A percentile compares a stretch with the other conserved stretches of the same genome.
These are phyloP conservation scores for Pocillopora damicornis DNA, from an alignment of 64 coral and sea anemone genomes.

Conservation along the genomic window DNA sequence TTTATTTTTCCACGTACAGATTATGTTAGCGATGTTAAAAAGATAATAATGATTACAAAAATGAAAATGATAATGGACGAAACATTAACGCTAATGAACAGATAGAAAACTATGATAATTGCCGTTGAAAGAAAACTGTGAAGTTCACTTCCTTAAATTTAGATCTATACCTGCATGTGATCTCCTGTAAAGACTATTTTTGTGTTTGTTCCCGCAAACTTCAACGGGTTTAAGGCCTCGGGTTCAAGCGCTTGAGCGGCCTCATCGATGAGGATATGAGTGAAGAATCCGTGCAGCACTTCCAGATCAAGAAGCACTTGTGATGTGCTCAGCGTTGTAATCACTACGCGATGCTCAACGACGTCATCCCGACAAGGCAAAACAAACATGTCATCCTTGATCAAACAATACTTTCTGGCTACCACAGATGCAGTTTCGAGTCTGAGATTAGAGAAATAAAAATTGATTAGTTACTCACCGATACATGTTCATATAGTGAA, in stretches of 20 bases:
- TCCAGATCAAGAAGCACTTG: slow-evolving; percentile 66
- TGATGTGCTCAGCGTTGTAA: slow-evolving; percentile 75
- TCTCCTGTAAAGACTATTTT: slow-evolving; percentile 88
- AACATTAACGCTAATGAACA: too few relatives aligned
- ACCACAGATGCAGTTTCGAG: slow-evolving; percentile 32
- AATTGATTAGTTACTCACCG: neutral
- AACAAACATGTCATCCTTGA: slow-evolving; percentile 46
- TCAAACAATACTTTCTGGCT: slow-evolving; percentile 55
- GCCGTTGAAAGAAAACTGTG: too few relatives aligned
- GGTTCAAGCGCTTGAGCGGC: slow-evolving; percentile 91
- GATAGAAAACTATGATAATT: too few relatives aligned
- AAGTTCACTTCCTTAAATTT: neutral
- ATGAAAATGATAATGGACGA: too few relatives aligned
- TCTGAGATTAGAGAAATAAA: neutral
- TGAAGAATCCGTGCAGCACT: slow-evolving; percentile 71
- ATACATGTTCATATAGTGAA: too few relatives aligned
- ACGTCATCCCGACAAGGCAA: slow-evolving; percentile 58
- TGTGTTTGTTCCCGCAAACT: slow-evolving; percentile 79
- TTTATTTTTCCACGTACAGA: too few relatives aligned
- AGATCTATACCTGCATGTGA: slow-evolving; percentile 81
- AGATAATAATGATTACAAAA: too few relatives aligned
- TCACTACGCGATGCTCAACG: slow-evolving; percentile 54
- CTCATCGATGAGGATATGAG: slow-evolving; percentile 90
- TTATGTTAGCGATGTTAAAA: too few relatives aligned
- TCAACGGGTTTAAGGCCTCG: slow-evolving; percentile 65